These are phyloP conservation scores for Hippocampus abdominalis DNA, from an alignment of 2,113 vertebrate species.

Conservation along the genomic window DNA sequence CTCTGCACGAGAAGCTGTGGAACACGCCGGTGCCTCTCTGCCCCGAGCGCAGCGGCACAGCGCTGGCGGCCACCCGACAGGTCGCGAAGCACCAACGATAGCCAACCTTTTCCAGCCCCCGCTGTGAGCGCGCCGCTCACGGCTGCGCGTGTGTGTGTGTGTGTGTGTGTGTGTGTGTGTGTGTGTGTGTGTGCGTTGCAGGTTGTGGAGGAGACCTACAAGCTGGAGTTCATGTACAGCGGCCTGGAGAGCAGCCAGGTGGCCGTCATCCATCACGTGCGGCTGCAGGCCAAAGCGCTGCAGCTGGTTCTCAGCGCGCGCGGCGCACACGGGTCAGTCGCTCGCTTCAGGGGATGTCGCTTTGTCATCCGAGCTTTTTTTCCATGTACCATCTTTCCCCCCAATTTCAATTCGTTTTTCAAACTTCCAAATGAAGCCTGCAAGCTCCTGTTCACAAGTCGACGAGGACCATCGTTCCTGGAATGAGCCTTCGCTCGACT, in stretches of 20 bases:
- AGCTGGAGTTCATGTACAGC: conserved; percentile 96
- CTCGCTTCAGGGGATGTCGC: too few species aligned
- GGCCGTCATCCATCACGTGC: conserved; percentile 89
- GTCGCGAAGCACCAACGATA: conserved; percentile 48
- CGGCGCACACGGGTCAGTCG: conserved; percentile 82
- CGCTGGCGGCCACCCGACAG: conserved; percentile 86
- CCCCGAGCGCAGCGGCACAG: conserved; percentile 87
- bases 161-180: not conserved
- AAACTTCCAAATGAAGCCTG: too few species aligned
- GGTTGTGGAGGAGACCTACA: conserved; percentile 94
- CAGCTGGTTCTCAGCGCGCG: conserved; percentile 86
- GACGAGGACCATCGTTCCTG: too few species aligned
- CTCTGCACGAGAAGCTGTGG: conserved; percentile 94
- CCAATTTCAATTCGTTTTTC: too few species aligned
- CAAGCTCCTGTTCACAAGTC: too few species aligned
- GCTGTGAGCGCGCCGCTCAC: too few species aligned
- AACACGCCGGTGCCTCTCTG: conserved; percentile 89
- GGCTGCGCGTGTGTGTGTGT: not conserved
- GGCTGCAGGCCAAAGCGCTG: conserved; percentile 89
- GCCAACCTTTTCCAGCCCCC: too few species aligned
- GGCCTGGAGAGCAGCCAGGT: conserved; percentile 87
- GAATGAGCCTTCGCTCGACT: too few species aligned
- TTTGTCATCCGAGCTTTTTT: too few species aligned
- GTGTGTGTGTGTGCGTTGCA: conserved; percentile 33
- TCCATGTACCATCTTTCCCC: too few species aligned